Percentiles rank a stretch among this genome's conserved stretches.
Evolutionary conservation across 2,113 vertebrate species (phyloP).

Genomic region (Nothoprocta pentlandii): DNA sequence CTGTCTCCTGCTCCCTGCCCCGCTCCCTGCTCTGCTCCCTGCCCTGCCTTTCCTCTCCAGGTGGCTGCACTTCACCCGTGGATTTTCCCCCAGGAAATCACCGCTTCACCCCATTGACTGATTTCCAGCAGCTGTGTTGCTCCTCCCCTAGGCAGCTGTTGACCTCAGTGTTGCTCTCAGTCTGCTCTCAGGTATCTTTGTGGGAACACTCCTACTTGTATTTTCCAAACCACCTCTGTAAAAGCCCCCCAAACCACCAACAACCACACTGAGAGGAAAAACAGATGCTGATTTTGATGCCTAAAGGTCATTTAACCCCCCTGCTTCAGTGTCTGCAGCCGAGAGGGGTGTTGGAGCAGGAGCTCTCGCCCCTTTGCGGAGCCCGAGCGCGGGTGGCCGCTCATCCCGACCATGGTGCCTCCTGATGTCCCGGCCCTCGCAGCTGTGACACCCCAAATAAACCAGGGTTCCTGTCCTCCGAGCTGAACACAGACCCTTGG

Average conservation of each 20-base stretch:
- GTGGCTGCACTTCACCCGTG: background rate
- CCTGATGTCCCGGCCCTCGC: background rate
- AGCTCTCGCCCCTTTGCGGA: background rate
- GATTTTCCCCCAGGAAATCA: background rate
- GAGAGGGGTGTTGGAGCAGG: background rate
- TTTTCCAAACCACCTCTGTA: fast-evolving
- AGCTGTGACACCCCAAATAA: background rate
- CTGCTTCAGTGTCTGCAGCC: background rate
- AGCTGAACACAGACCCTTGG: background rate
- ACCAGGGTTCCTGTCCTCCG: fast-evolving
- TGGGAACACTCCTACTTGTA: too few relatives aligned
- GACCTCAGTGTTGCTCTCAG: background rate
- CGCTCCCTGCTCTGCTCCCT: too few relatives aligned
- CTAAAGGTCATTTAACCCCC: background rate
- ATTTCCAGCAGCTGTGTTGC: background rate
- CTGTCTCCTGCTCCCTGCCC: too few relatives aligned
- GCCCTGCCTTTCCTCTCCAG: background rate
- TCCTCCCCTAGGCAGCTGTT: background rate
- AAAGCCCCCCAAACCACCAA: fast-evolving
- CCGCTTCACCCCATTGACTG: background rate
- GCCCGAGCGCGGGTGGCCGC: background rate
- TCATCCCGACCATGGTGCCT: fast-evolving
- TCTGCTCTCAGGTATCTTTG: background rate
- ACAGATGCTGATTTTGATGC: background rate
- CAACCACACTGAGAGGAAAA: background rate